These are phyloP conservation scores for Ooceraea biroi DNA, from an alignment of 1,140 invertebrate species.

Conservation along the genomic window DNA sequence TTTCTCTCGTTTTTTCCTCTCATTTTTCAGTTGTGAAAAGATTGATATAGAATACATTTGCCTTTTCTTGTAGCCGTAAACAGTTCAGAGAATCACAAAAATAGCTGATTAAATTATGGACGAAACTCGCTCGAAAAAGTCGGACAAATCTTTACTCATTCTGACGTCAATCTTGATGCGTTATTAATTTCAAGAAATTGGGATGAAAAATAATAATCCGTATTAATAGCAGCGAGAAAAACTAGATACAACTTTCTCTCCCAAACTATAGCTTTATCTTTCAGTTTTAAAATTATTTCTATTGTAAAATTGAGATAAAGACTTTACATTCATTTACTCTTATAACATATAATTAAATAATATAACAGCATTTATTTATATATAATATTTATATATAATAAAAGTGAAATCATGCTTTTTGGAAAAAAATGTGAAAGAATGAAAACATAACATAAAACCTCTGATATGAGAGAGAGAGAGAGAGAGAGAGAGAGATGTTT, in stretches of 20 bases:
- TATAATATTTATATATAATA: too few species aligned
- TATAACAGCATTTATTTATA: too few species aligned
- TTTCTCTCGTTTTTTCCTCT: slow-evolving; percentile 69
- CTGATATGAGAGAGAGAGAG: neutral
- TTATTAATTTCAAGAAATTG: neutral
- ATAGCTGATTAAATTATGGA: slow-evolving; percentile 79
- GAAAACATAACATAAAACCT: too few species aligned
- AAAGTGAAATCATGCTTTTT: neutral
- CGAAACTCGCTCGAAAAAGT: slow-evolving; percentile 67
- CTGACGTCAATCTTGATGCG: neutral
- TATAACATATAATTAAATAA: neutral
- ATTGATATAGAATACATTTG: slow-evolving; percentile 52
- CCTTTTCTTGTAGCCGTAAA: slow-evolving; percentile 39
- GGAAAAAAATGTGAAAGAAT: too few species aligned
- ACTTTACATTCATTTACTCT: neutral
- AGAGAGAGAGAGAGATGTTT: neutral
- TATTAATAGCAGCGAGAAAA: neutral
- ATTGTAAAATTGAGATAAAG: neutral
- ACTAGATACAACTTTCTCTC: neutral
- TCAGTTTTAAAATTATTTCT: neutral
- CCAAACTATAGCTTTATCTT: neutral
- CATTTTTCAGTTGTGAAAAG: slow-evolving; percentile 33
- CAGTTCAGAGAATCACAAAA: slow-evolving; percentile 79
- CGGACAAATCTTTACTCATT: too few species aligned
- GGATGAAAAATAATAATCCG: neutral